These are phyloP conservation scores for Meloidogyne hapla DNA, from an alignment of 1,140 invertebrate species.

Conservation along the genomic window DNA sequence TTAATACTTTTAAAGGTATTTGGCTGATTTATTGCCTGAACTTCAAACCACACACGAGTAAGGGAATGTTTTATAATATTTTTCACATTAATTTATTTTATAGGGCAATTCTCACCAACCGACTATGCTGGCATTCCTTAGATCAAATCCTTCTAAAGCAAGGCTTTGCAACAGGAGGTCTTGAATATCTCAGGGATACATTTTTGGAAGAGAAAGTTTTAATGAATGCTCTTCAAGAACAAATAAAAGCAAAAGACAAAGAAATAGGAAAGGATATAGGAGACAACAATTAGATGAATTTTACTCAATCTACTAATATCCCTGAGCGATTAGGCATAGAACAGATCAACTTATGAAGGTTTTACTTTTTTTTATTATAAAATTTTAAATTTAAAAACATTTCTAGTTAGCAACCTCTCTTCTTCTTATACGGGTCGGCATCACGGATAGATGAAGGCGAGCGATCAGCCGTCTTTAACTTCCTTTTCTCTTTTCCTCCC, in stretches of 20 bases:
- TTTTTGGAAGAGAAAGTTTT: slow-evolving; percentile 32
- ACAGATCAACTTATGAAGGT: too few species aligned
- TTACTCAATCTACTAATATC: too few species aligned
- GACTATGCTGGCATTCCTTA: slow-evolving; percentile 43
- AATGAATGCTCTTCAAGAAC: not conserved
- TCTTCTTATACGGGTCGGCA: slow-evolving; percentile 4
- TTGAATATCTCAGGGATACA: slow-evolving; percentile 45
- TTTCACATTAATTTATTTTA: too few species aligned
- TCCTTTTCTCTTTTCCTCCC: not conserved
- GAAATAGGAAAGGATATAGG: not conserved
- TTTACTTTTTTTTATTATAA: not conserved
- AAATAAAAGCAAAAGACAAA: not conserved
- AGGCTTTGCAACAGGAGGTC: slow-evolving; percentile 42
- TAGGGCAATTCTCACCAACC: slow-evolving; percentile 35
- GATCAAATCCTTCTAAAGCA: slow-evolving; percentile 49
- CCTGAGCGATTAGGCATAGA: too few species aligned
- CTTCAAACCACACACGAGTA: slow-evolving; percentile 44
- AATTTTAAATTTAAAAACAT: not conserved
- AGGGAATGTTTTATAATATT: not conserved
- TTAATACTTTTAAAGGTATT: slow-evolving; percentile 8
- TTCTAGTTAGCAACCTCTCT: not conserved
- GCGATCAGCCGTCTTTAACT: not conserved
- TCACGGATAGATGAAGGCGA: not conserved
- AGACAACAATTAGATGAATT: not conserved
- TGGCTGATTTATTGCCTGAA: slow-evolving; percentile 44